A percentile compares a stretch with the other conserved stretches of the same genome.
Evolutionary conservation across 2,888 invertebrate species (phyloP).

Genomic region (Drosophila nr. perissopoda): DNA sequence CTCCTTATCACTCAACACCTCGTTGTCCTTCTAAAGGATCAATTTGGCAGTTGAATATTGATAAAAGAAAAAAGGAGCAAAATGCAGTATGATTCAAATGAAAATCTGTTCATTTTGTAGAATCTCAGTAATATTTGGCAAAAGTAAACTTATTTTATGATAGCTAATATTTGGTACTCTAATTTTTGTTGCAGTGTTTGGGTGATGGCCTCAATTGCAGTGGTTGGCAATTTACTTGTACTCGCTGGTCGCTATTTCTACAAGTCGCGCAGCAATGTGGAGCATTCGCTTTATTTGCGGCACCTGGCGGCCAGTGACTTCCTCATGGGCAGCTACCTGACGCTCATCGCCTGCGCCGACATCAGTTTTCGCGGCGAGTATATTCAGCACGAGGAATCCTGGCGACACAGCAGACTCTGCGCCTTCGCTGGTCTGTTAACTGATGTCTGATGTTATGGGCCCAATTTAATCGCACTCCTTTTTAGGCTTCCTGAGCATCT

Average conservation of each 20-base stretch:
- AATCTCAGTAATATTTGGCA: background rate
- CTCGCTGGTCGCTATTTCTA: constrained; percentile 86
- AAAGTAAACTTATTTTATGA: constrained; percentile 20
- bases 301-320: constrained; percentile 88
- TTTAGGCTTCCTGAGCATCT: constrained; percentile 87
- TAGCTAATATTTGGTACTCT: constrained; percentile 18
- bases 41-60: background rate
- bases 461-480: constrained; percentile 1
- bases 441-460: background rate
- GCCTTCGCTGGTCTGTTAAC: constrained; percentile 86
- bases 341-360: constrained; percentile 87
- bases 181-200: constrained; percentile 85
- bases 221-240: constrained; percentile 87
- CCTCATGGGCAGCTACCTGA: constrained; percentile 88
- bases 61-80: background rate
- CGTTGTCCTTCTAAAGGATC: background rate
- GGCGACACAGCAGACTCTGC: constrained; percentile 87
- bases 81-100: background rate
- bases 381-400: constrained; percentile 86
- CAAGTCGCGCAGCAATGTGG: constrained; percentile 86
- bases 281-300: constrained; percentile 87
- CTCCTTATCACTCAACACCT: background rate
- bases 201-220: constrained; percentile 87
- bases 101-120: background rate
- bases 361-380: constrained; percentile 86